Base-by-base conservation (phyloP, 2,797 vertebrate species). In the Sebastes elongatus region DNA sequence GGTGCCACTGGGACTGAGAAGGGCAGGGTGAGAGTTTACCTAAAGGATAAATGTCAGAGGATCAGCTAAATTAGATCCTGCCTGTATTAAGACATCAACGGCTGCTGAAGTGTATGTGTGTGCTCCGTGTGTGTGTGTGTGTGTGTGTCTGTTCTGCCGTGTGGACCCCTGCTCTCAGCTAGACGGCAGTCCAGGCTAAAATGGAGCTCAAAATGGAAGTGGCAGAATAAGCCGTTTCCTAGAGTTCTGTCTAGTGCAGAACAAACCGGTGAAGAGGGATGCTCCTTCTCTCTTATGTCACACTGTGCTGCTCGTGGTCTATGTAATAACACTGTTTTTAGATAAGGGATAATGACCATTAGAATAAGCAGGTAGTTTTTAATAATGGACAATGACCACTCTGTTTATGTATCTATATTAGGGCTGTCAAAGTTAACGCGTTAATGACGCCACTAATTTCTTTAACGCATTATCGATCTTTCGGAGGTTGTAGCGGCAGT, bases 31-130 rank as follows among this genome's bases (percentile, higher is more conserved):
- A 71, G 82, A 94, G 94, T 95, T 96, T 96, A 95, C 95, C 92
- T 90, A 94, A 94, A 90, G 95, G 94, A 96, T 96, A 93, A 96
- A 94, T 93, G 95, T 95, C 94, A 95, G 92, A 82, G 91, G 91
- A 94, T 93, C 87, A 86, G 86, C 89, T 91, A 94, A 94, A 94
- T 94, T 93, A 94, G 92, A 94, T 94, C 81, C 89, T 81, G 89
- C 76, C 88, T 80, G 89, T 92, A 94, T 94, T 94, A 94, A 95
- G 93, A 95, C 93, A 94, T 95, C 93, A 93, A 88, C 88, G 42
- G 83, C 87, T n/a, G 88, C 85, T 89, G 88, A 83, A 90, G 86
- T 86, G 84, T 59, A 77, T 30, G 52, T 56, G 68, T 64, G 66
- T 53, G 32, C 13, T 60, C 38, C 1, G 74, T 68, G 73, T 78